Conservation (phyloP, 2,797 vertebrate species). For the Aulostomus chinensis region DNA sequence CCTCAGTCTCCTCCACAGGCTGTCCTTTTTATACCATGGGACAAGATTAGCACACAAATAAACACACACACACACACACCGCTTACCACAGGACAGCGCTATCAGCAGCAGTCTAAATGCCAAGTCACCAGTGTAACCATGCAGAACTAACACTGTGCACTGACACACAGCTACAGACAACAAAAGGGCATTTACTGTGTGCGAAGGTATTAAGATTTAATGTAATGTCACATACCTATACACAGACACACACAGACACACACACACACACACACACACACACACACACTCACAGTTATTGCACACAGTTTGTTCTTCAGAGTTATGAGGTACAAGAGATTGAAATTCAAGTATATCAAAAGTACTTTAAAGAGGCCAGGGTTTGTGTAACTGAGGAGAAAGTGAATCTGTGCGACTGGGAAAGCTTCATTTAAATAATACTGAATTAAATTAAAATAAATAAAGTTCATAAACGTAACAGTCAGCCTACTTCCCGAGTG, state of each 20-base stretch:
- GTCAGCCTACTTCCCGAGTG: too few species aligned
- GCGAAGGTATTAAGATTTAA: slow-evolving; percentile 26
- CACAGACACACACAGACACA: background rate
- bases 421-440: background rate
- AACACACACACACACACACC: slow-evolving; percentile 2
- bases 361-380: background rate
- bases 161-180: slow-evolving; percentile 22
- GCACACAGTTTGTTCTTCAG: background rate
- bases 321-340: background rate
- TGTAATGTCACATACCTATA: background rate
- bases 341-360: slow-evolving; percentile 4
- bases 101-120: slow-evolving; percentile 59
- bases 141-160: slow-evolving; percentile 55
- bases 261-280: background rate
- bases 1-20: slow-evolving; percentile 43
- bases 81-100: too few species aligned
- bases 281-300: background rate
- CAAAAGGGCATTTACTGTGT: slow-evolving; percentile 26
- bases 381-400: too few species aligned
- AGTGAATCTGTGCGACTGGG: slow-evolving; percentile 9
- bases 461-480: too few species aligned
- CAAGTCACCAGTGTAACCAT: slow-evolving; percentile 58
- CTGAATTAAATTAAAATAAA: too few species aligned
- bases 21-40: slow-evolving; percentile 25
- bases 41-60: slow-evolving; percentile 44